Evolutionary conservation across 2,797 vertebrate species (phyloP).

Genomic region (Hippopotamyrus pictus): DNA sequence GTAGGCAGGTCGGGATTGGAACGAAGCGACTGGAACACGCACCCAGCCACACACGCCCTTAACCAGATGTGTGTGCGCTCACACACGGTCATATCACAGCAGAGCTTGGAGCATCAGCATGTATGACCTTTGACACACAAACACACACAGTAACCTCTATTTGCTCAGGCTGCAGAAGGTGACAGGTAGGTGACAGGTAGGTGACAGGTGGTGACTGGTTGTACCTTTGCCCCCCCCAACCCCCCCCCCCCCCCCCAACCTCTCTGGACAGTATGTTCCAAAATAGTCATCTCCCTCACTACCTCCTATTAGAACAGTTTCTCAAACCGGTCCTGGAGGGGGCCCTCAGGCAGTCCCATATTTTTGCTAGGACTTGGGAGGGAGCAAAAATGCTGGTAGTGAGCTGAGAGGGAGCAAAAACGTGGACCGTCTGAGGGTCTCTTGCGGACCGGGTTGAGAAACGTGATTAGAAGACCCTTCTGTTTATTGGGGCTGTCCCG

Average conservation of each 20-base stretch:
- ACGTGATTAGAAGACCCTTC: neutral
- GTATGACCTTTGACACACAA: conserved; percentile 7
- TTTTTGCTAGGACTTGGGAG: neutral
- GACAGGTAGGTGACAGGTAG: conserved; percentile 40
- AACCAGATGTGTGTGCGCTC: neutral
- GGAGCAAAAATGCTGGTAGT: neutral
- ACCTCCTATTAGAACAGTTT: neutral
- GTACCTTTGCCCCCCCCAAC: neutral
- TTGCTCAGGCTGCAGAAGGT: conserved; percentile 40
- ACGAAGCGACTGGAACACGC: neutral
- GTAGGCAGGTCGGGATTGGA: neutral
- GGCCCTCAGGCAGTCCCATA: neutral
- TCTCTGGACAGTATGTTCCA: neutral
- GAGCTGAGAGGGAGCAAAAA: neutral
- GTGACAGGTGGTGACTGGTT: neutral
- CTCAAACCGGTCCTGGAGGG: neutral
- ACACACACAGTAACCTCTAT: conserved; percentile 20
- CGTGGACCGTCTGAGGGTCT: neutral
- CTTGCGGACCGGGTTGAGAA: neutral
- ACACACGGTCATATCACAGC: neutral
- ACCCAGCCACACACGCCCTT: neutral
- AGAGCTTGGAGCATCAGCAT: neutral
- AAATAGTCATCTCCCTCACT: neutral
- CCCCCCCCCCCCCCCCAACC: neutral
- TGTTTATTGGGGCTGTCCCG: neutral